A percentile compares a stretch with the other conserved stretches of the same genome.
These are phyloP conservation scores for Andrena praecox DNA, from an alignment of 2,888 invertebrate species.

Conservation along the genomic window DNA sequence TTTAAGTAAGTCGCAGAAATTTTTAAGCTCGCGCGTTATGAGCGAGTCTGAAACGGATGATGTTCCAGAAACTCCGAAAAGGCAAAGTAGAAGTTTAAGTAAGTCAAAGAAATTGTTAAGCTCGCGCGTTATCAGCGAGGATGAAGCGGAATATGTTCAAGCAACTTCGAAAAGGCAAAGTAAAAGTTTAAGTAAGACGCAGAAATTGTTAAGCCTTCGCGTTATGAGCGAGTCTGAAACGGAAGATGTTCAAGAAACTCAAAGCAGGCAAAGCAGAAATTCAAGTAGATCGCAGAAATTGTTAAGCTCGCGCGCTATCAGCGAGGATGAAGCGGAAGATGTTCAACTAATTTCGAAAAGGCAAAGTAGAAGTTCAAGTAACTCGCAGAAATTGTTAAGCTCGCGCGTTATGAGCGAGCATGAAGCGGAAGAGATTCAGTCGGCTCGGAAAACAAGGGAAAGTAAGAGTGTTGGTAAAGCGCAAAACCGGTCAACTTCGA, in stretches of 20 bases:
- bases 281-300: background rate
- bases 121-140: background rate
- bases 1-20: constrained; percentile 1
- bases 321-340: background rate
- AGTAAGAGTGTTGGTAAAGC: background rate
- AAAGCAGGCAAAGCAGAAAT: background rate
- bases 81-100: background rate
- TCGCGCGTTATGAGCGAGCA: background rate
- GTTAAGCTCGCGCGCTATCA: background rate
- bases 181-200: background rate
- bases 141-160: background rate
- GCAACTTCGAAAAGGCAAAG: background rate
- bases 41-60: background rate
- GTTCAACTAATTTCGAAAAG: background rate
- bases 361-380: background rate
- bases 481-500: background rate
- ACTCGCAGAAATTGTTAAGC: background rate
- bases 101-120: background rate
- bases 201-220: background rate
- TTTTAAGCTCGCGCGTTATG: too few species aligned
- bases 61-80: background rate
- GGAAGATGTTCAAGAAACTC: background rate
- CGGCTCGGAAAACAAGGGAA: background rate
- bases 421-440: background rate
- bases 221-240: background rate